phyloP scores from a whole-genome alignment of 2,797 vertebrate species.

The Poecile montanus region DNA sequence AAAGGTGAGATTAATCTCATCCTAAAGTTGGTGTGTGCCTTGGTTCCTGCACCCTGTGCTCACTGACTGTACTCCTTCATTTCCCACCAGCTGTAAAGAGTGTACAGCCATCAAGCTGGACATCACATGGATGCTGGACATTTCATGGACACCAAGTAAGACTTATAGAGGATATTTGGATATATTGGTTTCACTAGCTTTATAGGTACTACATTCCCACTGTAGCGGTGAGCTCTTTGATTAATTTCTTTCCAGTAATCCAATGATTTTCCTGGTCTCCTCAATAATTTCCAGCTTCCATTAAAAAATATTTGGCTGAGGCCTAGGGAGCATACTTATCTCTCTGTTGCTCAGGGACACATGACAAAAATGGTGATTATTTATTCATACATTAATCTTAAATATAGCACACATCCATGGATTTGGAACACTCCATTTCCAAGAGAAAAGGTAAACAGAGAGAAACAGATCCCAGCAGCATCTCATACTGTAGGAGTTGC shows the following conservation, averaged over 20 bases:
- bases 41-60: neutral
- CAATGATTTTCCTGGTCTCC: neutral
- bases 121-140: no score
- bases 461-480: neutral
- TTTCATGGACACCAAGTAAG: neutral
- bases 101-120: neutral
- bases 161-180: neutral
- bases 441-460: neutral
- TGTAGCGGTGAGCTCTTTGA: neutral
- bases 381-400: neutral
- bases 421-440: neutral
- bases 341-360: neutral
- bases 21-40: neutral
- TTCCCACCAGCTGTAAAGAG: neutral
- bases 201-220: neutral
- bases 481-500: neutral
- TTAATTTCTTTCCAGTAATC: neutral
- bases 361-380: neutral
- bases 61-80: neutral
- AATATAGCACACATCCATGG: neutral
- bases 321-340: neutral
- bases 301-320: neutral
- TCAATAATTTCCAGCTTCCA: neutral
- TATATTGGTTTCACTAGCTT: neutral
- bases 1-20: neutral